Evolutionary conservation across 2,888 invertebrate genomes (phyloP).

Genomic region (Andrena chrysosceles): DNA sequence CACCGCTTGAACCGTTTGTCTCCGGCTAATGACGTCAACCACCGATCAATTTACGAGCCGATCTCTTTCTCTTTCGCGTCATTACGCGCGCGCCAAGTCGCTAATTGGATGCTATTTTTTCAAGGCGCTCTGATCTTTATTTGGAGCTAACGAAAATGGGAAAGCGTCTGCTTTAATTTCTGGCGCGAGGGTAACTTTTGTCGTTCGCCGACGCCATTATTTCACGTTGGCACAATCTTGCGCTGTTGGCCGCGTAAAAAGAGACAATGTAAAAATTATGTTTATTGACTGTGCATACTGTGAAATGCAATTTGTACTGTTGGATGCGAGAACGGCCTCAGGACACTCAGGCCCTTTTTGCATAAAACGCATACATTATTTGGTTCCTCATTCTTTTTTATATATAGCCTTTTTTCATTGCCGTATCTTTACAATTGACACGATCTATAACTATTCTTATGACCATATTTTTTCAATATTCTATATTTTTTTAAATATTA

Average conservation of each 20-base stretch:
- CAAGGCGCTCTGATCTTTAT: not conserved
- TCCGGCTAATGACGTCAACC: constrained; percentile 50
- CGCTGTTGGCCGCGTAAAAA: not conserved
- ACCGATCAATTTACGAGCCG: constrained; percentile 49
- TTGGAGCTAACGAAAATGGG: not conserved
- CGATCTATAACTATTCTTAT: no score
- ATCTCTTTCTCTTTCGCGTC: constrained; percentile 53
- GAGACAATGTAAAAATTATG: not conserved
- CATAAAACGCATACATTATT: no score
- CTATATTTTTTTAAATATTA: no score
- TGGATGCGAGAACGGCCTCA: no score
- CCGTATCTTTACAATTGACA: no score
- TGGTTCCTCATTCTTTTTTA: no score
- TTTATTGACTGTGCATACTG: not conserved
- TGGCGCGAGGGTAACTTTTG: not conserved
- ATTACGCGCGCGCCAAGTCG: constrained; percentile 36
- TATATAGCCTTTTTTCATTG: no score
- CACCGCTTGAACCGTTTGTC: constrained; percentile 38
- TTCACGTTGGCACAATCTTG: not conserved
- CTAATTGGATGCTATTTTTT: constrained; percentile 49
- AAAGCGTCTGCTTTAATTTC: not conserved
- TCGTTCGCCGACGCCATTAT: not conserved
- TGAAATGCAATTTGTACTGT: no score
- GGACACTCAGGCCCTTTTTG: no score
- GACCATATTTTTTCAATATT: no score